Conservation (phyloP, 2,113 vertebrate species). For the Tiliqua scincoides region DNA sequence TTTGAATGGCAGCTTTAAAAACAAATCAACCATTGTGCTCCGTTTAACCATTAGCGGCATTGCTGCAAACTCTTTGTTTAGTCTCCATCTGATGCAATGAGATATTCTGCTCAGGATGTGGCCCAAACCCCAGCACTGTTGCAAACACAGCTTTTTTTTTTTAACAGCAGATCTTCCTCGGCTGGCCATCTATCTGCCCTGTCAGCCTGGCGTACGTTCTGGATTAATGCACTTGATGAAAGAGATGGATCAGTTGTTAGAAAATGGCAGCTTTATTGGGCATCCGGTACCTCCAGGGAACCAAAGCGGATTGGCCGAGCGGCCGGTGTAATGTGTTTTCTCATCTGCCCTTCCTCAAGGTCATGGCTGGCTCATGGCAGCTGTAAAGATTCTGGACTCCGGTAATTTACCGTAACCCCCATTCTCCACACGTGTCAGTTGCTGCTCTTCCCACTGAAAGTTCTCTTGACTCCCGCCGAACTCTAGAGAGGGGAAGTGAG, state of each 20-base stretch:
- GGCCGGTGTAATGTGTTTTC: constrained; percentile 14
- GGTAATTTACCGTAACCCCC: constrained; percentile 53
- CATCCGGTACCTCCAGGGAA: constrained; percentile 35
- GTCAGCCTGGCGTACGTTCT: constrained; percentile 1
- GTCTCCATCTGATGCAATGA: background rate
- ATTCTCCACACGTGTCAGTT: constrained; percentile 13
- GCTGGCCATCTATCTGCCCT: constrained; percentile 22
- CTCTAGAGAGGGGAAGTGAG: constrained; percentile 58
- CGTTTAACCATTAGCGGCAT: background rate
- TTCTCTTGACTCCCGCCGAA: constrained; percentile 34
- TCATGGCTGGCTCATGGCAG: constrained; percentile 40
- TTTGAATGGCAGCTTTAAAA: background rate
- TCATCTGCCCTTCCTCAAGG: constrained; percentile 52
- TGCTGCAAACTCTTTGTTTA: background rate
- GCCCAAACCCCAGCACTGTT: constrained; percentile 25
- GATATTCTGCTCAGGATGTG: background rate
- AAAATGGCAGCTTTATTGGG: constrained; percentile 33
- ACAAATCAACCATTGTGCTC: background rate
- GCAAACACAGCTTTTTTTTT: background rate
- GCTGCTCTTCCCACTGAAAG: constrained; percentile 53
- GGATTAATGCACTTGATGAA: constrained; percentile 33
- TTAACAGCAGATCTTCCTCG: constrained; percentile 19
- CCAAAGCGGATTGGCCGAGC: constrained; percentile 33
- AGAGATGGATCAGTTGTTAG: constrained; percentile 47
- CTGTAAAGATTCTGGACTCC: constrained; percentile 27